Base-by-base conservation (phyloP, 2,888 invertebrate genomes). In the Nomada fabriciana region DNA sequence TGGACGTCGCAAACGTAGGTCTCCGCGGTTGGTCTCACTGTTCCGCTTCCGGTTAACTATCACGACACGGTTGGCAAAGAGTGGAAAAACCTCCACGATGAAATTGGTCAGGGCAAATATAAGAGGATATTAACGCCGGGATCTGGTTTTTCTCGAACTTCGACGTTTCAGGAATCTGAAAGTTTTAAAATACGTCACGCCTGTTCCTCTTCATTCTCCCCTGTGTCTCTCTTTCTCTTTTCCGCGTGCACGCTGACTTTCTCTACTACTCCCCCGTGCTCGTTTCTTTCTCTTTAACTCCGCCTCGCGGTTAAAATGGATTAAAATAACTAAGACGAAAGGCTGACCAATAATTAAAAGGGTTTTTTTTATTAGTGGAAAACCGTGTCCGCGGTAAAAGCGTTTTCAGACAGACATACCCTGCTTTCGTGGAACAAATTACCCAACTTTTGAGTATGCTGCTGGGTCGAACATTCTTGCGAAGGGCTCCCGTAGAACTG, bases 351-450 rank as follows among this genome's bases (percentile, higher is more conserved):
- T 89, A 89, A 91, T 91, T 91, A 92, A 86, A 89, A 89, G 82
- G 82, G 1, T 36, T 60, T 72, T 86, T 88, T 91, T 72, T 76
- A 82, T 75, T 72, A 91, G 90, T 89, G 90, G 86, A 83, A 84
- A 90, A 83, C 76, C 90, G 82, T 91, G 91, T 91, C 85, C 81
- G 20, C 86, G 85, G 89, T 91, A 89, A 91, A 91, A 91, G 90
- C 89, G 88, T 89, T 80, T 86, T 86, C 76, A 47, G 57, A 57
- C 42, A 20, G 67, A 59, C 52, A 57, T 36, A 43, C 68, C 11
- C 13, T 5, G 71, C 65, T 50, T 52, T 50, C 63, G 47, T 36
- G 23, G n/a, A 72, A 63, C 53, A 65, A 70, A 50, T 68, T 80
- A 80, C 50, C 52, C 29, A 80, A 63, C 68, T 80, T 80, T 63